phyloP scores from a whole-genome alignment of 2,113 vertebrate species.

The Morphnarchus princeps region DNA sequence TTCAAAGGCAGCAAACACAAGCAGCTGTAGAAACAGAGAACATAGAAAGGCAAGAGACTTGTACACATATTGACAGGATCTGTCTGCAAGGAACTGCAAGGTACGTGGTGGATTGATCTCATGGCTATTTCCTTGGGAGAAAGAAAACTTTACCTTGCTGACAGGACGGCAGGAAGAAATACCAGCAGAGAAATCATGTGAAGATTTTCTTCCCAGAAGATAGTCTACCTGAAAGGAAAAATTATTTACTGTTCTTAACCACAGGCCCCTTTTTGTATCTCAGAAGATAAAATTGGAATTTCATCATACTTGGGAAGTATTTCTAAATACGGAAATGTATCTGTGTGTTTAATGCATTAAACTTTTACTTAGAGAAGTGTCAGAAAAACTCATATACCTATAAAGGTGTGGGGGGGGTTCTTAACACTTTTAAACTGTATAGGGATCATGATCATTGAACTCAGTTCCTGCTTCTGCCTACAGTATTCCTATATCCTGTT shows the following conservation, averaged over 20 bases:
- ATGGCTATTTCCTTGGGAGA: not conserved
- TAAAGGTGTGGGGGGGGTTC: not conserved
- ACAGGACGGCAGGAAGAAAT: not conserved
- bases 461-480: not conserved
- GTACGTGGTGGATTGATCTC: not conserved
- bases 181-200: not conserved
- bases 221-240: not conserved
- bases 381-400: not conserved
- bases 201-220: not conserved
- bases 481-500: not conserved
- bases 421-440: not conserved
- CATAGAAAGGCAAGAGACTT: not conserved
- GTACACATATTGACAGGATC: not conserved
- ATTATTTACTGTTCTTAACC: not conserved
- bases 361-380: not conserved
- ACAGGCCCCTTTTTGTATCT: not conserved
- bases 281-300: not conserved
- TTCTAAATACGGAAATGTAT: not conserved
- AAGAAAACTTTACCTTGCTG: not conserved
- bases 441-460: not conserved
- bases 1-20: not conserved
- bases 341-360: not conserved
- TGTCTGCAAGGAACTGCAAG: not conserved
- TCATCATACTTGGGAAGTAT: not conserved
- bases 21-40: not conserved